Base-by-base conservation (phyloP, 2,888 invertebrate species). In the Ochropleura leucogaster region DNA sequence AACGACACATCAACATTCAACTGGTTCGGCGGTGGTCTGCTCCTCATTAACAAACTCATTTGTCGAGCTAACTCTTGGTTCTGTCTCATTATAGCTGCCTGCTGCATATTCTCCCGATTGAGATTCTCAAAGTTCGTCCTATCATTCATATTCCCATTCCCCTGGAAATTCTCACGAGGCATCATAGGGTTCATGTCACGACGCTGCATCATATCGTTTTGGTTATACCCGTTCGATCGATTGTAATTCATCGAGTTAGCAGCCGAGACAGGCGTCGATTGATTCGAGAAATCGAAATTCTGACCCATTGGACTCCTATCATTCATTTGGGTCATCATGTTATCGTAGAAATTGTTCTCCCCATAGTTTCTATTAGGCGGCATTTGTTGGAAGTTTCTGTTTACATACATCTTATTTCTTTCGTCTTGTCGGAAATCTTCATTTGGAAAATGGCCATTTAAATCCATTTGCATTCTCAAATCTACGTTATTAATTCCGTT, bases 1-100 rank as follows among this genome's bases (percentile, higher is more conserved):
- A 95, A 96, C 1, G 95, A 95, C 4, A 96, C 96, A 66, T 96
- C 96, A 0, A 96, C 95, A 63, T 96, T 96, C 75, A 96, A 82
- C 68, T 90, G 96, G 77, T 94, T 96, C 0, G 95, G 95, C 10
- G 95, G 96, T 0, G 95, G 96, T 62, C 95, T 88, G 81, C 92
- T 96, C 74, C 96, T 91, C 93, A 96, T 96, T 18, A 96, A 84
- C 77, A 96, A 68, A 57, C 91, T 94, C 96, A 96, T 96, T 72
- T 96, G 96, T 8, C 96, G 86, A 7, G 95, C 95, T 69, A 96
- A 82, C 83, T 96, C 96, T 68, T 96, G 96, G 30, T 94, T 94
- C 82, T 95, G 96, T 18, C 95, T 87, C 87, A 95, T 87, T 80
- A 95, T 55, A 14, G 93, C 92, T 63, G 90, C 92, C 73, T 95